phyloP scores from a whole-genome alignment of 2,113 vertebrate species.

The Rhodinocichla rosea region DNA sequence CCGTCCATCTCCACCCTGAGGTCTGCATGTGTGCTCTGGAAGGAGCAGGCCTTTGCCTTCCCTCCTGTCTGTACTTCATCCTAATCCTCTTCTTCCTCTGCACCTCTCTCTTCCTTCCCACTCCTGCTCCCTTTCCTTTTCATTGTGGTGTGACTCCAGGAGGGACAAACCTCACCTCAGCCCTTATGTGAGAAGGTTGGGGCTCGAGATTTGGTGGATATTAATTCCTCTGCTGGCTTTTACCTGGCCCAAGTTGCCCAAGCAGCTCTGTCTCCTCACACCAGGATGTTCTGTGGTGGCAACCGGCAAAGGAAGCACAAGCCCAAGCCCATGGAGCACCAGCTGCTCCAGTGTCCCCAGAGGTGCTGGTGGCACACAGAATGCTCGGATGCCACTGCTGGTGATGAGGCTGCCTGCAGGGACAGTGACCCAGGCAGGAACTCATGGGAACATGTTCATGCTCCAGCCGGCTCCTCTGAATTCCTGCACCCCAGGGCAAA shows the following conservation, averaged over 20 bases:
- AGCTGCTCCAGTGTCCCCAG: not conserved
- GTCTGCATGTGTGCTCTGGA: not conserved
- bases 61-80: not conserved
- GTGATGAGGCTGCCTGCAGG: not conserved
- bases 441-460: not conserved
- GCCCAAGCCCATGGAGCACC: not conserved
- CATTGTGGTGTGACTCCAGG: not conserved
- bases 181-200: not conserved
- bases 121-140: not conserved
- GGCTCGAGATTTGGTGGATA: not conserved
- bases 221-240: not conserved
- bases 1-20: not conserved
- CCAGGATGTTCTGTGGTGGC: not conserved
- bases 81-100: not conserved
- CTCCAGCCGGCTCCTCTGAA: not conserved
- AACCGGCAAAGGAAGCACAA: not conserved
- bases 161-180: not conserved
- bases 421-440: not conserved
- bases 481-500: not conserved
- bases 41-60: not conserved
- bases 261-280: not conserved
- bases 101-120: not conserved
- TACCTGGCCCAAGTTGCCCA: not conserved
- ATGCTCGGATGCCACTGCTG: not conserved
- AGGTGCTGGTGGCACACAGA: rapidly evolving